Evolutionary conservation across 1,140 invertebrate genomes (phyloP).

Genomic region (Drosophila oshimai): DNA sequence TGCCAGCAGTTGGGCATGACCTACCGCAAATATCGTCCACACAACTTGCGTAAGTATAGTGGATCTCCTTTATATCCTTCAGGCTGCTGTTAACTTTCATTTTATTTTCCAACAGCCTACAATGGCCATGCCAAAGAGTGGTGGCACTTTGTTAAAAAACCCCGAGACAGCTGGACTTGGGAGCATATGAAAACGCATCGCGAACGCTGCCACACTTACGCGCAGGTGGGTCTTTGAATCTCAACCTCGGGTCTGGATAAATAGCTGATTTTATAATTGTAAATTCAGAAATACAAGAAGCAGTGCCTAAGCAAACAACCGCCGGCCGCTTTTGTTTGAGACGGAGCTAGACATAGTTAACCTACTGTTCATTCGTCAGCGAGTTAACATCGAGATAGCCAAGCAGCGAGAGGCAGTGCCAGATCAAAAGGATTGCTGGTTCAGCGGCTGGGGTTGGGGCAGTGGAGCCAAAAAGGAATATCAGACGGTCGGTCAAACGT

Average conservation of each 20-base stretch:
- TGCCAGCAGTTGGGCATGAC: slow-evolving; percentile 89
- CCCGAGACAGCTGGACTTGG: slow-evolving; percentile 95
- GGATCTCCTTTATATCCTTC: no score
- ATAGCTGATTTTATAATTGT: background rate
- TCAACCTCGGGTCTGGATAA: background rate
- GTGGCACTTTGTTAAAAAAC: slow-evolving; percentile 95
- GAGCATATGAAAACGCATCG: slow-evolving; percentile 92
- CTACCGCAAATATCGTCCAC: slow-evolving; percentile 75
- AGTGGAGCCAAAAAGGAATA: slow-evolving; percentile 67
- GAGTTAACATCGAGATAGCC: slow-evolving; percentile 93
- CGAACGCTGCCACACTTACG: slow-evolving; percentile 89
- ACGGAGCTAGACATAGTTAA: slow-evolving; percentile 94
- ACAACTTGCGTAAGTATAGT: slow-evolving; percentile 55
- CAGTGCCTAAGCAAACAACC: slow-evolving; percentile 90
- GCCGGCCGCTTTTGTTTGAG: slow-evolving; percentile 87
- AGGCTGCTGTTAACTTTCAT: background rate
- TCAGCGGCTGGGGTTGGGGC: slow-evolving; percentile 85
- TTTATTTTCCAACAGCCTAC: slow-evolving; percentile 83
- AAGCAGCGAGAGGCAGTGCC: slow-evolving; percentile 84
- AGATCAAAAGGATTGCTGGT: slow-evolving; percentile 87
- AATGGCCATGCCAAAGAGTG: slow-evolving; percentile 92
- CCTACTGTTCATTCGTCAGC: slow-evolving; percentile 94
- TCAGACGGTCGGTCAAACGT: slow-evolving; percentile 15
- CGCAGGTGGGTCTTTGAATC: slow-evolving; percentile 82
- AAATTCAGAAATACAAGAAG: slow-evolving; percentile 86